These are phyloP conservation scores for Amblyopsis rosae DNA, from an alignment of 2,113 vertebrate species.

Conservation along the genomic window DNA sequence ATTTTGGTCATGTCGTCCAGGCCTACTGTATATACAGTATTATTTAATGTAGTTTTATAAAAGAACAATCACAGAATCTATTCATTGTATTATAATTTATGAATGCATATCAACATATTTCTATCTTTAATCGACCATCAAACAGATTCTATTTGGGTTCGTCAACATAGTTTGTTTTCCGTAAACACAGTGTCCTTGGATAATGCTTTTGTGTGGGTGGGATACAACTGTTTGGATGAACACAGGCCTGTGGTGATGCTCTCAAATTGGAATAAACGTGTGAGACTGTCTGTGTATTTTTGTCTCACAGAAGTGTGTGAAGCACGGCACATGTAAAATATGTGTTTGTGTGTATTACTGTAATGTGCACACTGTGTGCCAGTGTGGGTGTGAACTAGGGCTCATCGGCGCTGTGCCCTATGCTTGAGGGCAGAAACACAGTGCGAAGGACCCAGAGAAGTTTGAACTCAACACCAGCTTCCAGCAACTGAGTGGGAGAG, in stretches of 20 bases:
- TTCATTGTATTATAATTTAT: conserved; percentile 1
- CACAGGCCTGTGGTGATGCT: conserved; percentile 16
- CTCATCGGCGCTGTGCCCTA: conserved; percentile 39
- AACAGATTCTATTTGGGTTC: conserved; percentile 43
- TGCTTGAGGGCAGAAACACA: conserved; percentile 39
- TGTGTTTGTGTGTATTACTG: conserved; percentile 29
- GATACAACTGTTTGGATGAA: conserved; percentile 49
- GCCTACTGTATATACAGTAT: too few species aligned
- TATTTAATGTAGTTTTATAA: not conserved
- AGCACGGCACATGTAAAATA: conserved; percentile 22
- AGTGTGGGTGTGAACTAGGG: conserved; percentile 45
- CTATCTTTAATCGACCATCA: conserved; percentile 23
- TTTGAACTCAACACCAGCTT: conserved; percentile 65
- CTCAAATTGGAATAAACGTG: conserved; percentile 6
- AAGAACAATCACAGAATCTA: not conserved
- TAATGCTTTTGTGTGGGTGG: conserved; percentile 12
- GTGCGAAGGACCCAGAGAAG: conserved; percentile 50
- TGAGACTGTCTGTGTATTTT: conserved; percentile 10
- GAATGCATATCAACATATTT: conserved; percentile 14
- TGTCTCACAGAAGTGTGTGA: conserved; percentile 12
- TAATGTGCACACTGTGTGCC: conserved; percentile 23
- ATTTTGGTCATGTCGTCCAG: too few species aligned
- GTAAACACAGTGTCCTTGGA: conserved; percentile 58
- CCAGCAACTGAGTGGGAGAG: conserved; percentile 45
- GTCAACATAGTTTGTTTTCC: conserved; percentile 54